Conservation (phyloP, 2,888 invertebrate genomes). For the Cerastis rubricosa region DNA sequence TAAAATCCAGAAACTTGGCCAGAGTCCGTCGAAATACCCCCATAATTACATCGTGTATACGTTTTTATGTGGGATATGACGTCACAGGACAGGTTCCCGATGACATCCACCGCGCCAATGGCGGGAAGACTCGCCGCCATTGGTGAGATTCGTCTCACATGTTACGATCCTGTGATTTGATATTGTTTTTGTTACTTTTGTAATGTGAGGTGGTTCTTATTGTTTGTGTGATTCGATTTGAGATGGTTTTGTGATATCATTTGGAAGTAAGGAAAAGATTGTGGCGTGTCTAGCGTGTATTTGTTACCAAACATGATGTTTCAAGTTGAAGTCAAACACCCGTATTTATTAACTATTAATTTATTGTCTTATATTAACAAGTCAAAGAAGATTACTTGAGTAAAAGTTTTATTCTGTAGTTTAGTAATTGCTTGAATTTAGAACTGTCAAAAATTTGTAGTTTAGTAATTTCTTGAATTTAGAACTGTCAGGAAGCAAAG, state of each 20-base stretch:
- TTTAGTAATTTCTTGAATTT: no score
- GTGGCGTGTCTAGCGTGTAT: neutral
- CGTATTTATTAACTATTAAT: no score
- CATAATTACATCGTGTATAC: conserved; percentile 57
- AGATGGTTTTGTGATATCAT: conserved; percentile 16
- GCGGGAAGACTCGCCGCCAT: conserved; percentile 67
- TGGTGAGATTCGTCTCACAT: conserved; percentile 73
- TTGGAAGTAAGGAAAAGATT: neutral
- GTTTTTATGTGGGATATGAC: conserved; percentile 60
- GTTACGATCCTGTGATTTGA: conserved; percentile 63
- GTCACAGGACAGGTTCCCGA: conserved; percentile 69
- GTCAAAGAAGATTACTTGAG: no score
- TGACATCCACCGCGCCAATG: conserved; percentile 77
- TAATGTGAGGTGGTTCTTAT: conserved; percentile 48
- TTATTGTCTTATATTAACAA: no score
- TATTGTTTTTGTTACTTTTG: conserved; percentile 61
- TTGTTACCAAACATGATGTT: neutral
- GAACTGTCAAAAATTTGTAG: no score
- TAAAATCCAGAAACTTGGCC: conserved; percentile 19
- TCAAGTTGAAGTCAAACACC: neutral
- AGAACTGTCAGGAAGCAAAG: no score
- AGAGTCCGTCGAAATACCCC: conserved; percentile 30
- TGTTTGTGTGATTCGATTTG: conserved; percentile 30
- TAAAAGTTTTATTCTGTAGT: no score
- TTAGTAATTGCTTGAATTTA: no score